Evolutionary conservation across 1,140 invertebrate species (phyloP).

Genomic region (Bacillus rossius): DNA sequence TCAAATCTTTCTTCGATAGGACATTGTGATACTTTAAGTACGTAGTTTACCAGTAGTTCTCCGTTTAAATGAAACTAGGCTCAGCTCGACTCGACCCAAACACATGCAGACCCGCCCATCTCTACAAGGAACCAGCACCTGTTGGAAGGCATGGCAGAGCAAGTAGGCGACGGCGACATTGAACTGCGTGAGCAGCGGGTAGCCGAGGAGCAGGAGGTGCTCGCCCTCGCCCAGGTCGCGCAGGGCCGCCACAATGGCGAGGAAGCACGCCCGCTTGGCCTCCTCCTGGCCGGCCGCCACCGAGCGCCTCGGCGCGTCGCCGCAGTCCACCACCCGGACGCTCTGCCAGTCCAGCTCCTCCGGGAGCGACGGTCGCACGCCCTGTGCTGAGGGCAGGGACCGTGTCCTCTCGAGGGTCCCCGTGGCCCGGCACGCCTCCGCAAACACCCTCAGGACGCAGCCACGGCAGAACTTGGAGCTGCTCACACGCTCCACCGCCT

Average conservation of each 20-base stretch:
- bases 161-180: conserved; percentile 16
- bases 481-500: conserved; percentile 8
- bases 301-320: background rate
- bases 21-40: no score
- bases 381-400: background rate
- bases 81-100: no score
- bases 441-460: conserved; percentile 1
- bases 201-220: conserved; percentile 5
- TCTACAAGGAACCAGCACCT: no score
- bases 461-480: conserved; percentile 17
- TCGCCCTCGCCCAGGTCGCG: background rate
- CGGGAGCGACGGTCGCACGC: background rate
- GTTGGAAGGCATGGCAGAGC: conserved; percentile 10
- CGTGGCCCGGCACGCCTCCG: conserved; percentile 1
- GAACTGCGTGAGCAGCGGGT: conserved; percentile 16
- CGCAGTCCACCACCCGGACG: background rate
- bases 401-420: background rate
- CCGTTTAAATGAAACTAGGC: no score
- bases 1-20: no score
- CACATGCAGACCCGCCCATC: no score
- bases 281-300: conserved; percentile 3
- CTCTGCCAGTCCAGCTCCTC: background rate
- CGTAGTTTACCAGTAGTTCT: no score
- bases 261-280: conserved; percentile 4
- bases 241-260: conserved; percentile 4